These are phyloP conservation scores for Caracal caracal DNA, from an alignment of 2,113 vertebrate species.

Conservation along the genomic window DNA sequence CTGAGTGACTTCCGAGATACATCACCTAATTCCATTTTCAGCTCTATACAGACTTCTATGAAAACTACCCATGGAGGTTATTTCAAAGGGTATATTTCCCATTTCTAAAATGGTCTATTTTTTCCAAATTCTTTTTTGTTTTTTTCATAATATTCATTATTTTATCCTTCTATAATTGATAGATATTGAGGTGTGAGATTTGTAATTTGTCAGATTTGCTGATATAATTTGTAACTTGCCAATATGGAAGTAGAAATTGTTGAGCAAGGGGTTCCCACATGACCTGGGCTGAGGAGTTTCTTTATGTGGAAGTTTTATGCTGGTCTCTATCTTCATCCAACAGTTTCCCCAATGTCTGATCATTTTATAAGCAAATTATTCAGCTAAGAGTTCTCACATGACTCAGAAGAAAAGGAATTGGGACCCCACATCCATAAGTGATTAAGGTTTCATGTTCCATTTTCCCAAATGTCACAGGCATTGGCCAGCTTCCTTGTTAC, in stretches of 20 bases:
- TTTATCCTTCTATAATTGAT: neutral
- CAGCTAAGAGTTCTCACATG: neutral
- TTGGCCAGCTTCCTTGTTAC: neutral
- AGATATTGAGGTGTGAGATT: neutral
- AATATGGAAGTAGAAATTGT: neutral
- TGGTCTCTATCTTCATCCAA: neutral
- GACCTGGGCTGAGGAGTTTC: neutral
- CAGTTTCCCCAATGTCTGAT: neutral
- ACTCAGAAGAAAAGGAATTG: neutral
- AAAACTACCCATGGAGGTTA: neutral
- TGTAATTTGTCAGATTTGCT: neutral
- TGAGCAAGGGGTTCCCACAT: neutral
- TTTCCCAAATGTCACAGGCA: neutral
- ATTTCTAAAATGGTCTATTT: neutral
- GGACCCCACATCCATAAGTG: neutral
- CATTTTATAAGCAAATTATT: neutral
- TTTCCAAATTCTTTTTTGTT: neutral
- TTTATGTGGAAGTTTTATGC: neutral
- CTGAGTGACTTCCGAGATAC: neutral
- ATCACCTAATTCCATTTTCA: neutral
- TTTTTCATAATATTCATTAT: neutral
- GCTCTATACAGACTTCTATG: neutral
- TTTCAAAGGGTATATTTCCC: neutral
- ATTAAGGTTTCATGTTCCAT: neutral
- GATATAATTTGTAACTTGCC: neutral